Base-by-base conservation (phyloP, 1,140 invertebrate species). In the Schlechtendalia chinensis region DNA sequence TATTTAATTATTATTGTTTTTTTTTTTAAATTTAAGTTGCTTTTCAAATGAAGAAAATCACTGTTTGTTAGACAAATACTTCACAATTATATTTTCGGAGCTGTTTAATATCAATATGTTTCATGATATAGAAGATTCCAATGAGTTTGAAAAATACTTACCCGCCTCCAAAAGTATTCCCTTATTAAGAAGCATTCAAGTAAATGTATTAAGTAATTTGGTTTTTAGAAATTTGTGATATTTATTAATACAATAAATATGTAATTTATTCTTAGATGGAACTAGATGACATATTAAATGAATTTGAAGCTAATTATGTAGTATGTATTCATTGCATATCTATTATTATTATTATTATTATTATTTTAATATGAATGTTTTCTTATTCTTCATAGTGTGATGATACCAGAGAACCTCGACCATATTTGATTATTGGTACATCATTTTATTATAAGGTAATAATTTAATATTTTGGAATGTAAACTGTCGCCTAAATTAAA, bases 401-500 rank as follows among this genome's bases (percentile, higher is more conserved):
- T 63, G 75, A 79, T 19, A 50, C 56, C 8, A 79, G 56, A 27
- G n/a, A 63, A 79, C 75, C 54, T 47, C n/a, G 75, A 45, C 58
- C 75, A 29, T 79, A 63, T 14, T 61, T 61, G 22, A 63, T 79
- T 2, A 63, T 79, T 79, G 75, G 75, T 27, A 29, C 75, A 47
- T 79, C 75, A 47, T 27, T 79, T 59, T 79, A 79, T 63, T 79
- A 79, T 27, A 79, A 79, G 75, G 75, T 79, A 47, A n/a, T n/a
- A n/a, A 45, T 61, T 79, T 16, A 61, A 12, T 27, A 50, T 12
- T 63, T 6, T 63, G 6, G 6, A 4, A 45, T 5, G 39, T 24
- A 54, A 77, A 39, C 29, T n/a, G 10, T 6, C 6, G 1, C 59
- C 24, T 56, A n/a, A n/a, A n/a, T 39, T 74, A 0, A 77, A 77